Conservation (phyloP, 37 sponge, comb jelly and placozoan species). For the Tethya wilhelma region DNA sequence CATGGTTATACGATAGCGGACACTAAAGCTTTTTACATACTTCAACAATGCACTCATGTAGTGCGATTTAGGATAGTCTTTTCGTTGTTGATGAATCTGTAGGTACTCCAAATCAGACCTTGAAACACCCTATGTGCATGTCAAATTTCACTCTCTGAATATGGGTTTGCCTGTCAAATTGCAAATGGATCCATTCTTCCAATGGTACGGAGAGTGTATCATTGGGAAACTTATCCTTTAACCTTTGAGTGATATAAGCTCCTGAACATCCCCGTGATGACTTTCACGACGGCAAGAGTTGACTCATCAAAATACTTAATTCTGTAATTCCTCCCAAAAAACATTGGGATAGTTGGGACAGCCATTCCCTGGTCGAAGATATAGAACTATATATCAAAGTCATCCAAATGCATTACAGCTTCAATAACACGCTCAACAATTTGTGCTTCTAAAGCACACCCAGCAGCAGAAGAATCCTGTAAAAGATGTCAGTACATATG, state of each 20-base stretch:
- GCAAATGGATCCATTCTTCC: constrained; percentile 5
- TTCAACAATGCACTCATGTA: constrained; percentile 26
- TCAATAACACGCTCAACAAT: constrained; percentile 33
- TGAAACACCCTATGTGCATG: constrained; percentile 34
- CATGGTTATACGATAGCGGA: not conserved
- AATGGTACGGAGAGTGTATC: not conserved
- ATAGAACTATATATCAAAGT: constrained; percentile 26
- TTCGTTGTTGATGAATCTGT: constrained; percentile 10
- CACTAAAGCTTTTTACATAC: constrained; percentile 10
- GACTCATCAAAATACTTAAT: constrained; percentile 12
- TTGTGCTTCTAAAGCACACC: not conserved
- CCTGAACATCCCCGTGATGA: not conserved
- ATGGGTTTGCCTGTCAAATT: constrained; percentile 17
- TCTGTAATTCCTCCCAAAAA: constrained; percentile 12
- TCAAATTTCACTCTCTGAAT: not conserved
- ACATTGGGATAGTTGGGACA: constrained; percentile 4
- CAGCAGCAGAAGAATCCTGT: not conserved
- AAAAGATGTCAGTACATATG: constrained; percentile 28
- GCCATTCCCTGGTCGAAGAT: constrained; percentile 28
- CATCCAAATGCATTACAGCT: constrained; percentile 26
- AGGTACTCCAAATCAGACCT: constrained; percentile 35
- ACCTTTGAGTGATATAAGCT: not conserved
- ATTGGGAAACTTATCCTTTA: not conserved
- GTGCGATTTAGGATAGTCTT: constrained; percentile 20
- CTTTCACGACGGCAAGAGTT: not conserved